phyloP scores from a whole-genome alignment of 2,113 vertebrate genomes.

The Anthoscopus minutus region DNA sequence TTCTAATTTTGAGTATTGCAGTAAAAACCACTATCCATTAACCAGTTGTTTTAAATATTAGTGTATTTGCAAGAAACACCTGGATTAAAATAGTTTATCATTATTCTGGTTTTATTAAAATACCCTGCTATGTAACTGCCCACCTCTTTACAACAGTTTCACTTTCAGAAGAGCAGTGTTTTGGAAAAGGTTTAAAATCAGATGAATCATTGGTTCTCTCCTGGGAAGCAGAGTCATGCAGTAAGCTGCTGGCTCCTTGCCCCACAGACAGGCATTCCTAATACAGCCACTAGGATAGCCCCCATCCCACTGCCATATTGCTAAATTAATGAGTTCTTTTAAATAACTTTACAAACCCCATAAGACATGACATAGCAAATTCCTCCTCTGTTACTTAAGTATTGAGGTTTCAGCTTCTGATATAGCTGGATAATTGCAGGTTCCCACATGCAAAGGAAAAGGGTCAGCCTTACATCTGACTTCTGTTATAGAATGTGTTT shows the following conservation, averaged over 20 bases:
- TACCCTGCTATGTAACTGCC: background rate
- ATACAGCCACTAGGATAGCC: background rate
- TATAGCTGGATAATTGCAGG: background rate
- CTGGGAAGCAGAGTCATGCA: background rate
- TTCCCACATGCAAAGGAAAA: background rate
- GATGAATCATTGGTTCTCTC: background rate
- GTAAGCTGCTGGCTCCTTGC: background rate
- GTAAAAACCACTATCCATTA: background rate
- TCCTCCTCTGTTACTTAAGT: background rate
- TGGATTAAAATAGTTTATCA: background rate
- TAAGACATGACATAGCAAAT: background rate
- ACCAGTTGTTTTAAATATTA: background rate
- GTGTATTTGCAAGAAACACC: background rate
- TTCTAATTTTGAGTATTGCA: background rate
- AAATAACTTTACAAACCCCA: background rate
- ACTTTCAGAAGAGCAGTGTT: background rate
- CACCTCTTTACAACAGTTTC: background rate
- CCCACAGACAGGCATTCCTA: background rate
- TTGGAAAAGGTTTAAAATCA: background rate
- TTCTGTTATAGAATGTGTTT: background rate
- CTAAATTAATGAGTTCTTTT: background rate
- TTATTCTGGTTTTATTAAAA: background rate
- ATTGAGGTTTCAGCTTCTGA: background rate
- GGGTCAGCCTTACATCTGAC: background rate
- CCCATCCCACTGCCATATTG: background rate